Evolutionary conservation across 2,888 invertebrate species (phyloP), one percentile per base, ranked within the genome.

Genomic region (Chrysolina oricalcia): DNA sequence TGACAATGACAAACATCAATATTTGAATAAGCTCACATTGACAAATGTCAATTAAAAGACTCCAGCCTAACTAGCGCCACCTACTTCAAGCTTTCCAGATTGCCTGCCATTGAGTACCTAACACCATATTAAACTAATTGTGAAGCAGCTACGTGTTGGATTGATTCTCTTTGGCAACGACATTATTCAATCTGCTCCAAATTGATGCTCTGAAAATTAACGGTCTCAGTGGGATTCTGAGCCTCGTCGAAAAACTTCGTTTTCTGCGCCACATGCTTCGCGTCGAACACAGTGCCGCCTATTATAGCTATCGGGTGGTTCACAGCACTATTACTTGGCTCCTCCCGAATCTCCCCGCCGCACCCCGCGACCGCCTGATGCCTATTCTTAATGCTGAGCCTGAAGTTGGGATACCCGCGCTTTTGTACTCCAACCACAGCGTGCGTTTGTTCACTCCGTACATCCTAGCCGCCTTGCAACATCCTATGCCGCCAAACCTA

Each of bases 401-500:
- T 90, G 85, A 93, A 94, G 84, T 95, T 94, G 0, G 95, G 95
- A 87, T 96, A 96, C 0, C 96, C 96, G 62, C 94, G 92, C 87
- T 95, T 95, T 95, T 95, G 86, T 95, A 96, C 86, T 96, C 96
- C 50, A 96, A 89, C 96, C 96, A 96, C 2, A 96, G 89, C 0
- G 96, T 96, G 73, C 96, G 91, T 88, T 96, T 96, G 88, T 96
- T 96, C 17, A 96, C 95, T 41, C 96, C 96, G 87, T 94, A 96
- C 89, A 95, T 92, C 69, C 95, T 90, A 0, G 96, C 96, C 10
- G 96, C 96, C n/a, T n/a, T n/a, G n/a, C n/a, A n/a, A n/a, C n/a
- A n/a, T n/a, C n/a, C n/a, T n/a, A n/a, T n/a, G n/a, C n/a, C n/a
- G 96, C 96, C 96, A 84, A 93, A 93, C 77, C 95, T 91, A 0